Evolutionary conservation across 2,888 invertebrate species (phyloP), one percentile per base, ranked within the genome.

Genomic region (Baccha elongata): DNA sequence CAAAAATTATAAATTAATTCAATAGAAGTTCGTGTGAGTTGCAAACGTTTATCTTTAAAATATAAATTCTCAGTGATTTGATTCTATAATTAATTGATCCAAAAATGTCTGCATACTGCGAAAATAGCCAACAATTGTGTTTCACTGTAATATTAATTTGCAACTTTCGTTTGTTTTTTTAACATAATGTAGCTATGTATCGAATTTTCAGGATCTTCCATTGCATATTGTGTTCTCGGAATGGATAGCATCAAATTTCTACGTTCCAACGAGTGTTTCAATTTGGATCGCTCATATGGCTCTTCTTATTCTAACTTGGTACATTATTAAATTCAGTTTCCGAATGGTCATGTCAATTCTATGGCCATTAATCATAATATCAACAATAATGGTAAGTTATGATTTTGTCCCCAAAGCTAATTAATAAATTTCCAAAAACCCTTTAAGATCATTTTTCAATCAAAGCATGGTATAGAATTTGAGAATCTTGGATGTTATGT

Each of bases 251-350:
- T 86, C 87, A 37, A 89, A 88, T 60, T 55, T 84, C 10, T 62
- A 76, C 11, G 29, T 87, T 17, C 87, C 88, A 1, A 48, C 64
- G 1, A 86, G 86, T 23, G 53, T 86, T 15, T 86, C 86, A 1
- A 85, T 86, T 5, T 46, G 87, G 17, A 52, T 88, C 8, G 86
- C 85, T 2, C 88, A 87, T 50, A 35, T 88, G n/a, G 17, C 84
- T 0, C 37, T 89, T 0, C 72, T 88, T 3, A 13, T 88, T 0
- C 44, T 87, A n/a, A 84, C 85, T 0, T 89, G 88, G 87, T 88
- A 87, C 67, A 60, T 83, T 8, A 13, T 88, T 1, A 19, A 87
- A 1, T 88, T 86, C 84, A 29, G 84, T 2, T 52, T 85, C 2
- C 87, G 87, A 7, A 10, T 71, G 4, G 7, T 75, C 4, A 8